phyloP scores from a whole-genome alignment of 1,140 invertebrate genomes.

The Pentalonia nigronervosa region DNA sequence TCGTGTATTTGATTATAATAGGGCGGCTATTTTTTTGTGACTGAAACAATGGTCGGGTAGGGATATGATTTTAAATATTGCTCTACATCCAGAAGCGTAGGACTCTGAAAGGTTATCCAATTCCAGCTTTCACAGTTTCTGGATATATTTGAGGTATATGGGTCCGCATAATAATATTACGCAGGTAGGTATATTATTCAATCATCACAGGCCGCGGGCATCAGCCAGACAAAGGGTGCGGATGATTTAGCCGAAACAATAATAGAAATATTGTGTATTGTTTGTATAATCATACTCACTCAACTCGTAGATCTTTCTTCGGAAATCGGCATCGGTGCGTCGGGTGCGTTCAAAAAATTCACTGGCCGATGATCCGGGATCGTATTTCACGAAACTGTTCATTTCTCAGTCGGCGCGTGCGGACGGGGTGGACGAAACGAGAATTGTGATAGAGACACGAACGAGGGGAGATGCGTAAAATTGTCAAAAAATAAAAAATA shows the following conservation, averaged over 20 bases:
- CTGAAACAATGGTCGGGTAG: no score
- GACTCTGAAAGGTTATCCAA: no score
- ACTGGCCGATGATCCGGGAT: not conserved
- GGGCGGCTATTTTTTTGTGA: no score
- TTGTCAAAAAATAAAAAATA: not conserved
- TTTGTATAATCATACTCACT: not conserved
- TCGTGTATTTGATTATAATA: no score
- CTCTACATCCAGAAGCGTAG: no score
- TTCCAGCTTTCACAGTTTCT: no score
- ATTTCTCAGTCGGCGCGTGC: not conserved
- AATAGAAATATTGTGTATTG: not conserved
- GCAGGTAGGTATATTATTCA: not conserved
- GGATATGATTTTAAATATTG: no score
- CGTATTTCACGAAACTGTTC: constrained; percentile 3
- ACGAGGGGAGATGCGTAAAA: not conserved
- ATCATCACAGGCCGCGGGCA: not conserved
- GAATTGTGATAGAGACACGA: not conserved
- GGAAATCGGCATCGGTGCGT: not conserved
- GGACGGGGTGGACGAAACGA: not conserved
- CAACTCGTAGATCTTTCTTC: not conserved
- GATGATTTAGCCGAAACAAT: not conserved
- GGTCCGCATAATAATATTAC: no score
- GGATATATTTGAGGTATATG: no score
- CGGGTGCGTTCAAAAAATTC: not conserved
- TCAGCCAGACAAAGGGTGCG: no score